Conservation (phyloP, 2,113 vertebrate species). For the Condylura cristata region DNA sequence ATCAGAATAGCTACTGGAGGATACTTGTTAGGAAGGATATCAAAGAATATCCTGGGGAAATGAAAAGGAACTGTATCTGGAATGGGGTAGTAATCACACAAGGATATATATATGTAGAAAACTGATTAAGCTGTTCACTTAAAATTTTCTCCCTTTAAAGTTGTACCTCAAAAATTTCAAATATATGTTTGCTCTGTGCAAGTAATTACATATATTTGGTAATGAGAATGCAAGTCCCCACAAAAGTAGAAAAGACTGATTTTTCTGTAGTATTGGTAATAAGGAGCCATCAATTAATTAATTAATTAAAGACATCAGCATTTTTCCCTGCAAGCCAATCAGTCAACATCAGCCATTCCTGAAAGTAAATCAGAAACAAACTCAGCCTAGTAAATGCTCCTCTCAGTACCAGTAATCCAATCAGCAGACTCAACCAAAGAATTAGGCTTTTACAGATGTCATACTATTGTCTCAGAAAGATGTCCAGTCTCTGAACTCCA, state of each 20-base stretch:
- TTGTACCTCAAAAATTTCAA: neutral
- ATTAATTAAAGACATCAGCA: neutral
- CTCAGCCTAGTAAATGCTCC: neutral
- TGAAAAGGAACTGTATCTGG: neutral
- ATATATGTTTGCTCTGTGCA: neutral
- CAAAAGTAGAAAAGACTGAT: neutral
- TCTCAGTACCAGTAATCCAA: neutral
- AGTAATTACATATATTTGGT: neutral
- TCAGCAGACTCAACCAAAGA: neutral
- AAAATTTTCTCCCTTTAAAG: constrained; percentile 5
- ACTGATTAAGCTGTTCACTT: neutral
- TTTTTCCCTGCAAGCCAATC: neutral
- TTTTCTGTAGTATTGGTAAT: neutral
- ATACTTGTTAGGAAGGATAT: neutral
- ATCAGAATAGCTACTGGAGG: neutral
- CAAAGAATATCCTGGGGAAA: neutral
- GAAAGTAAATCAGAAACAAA: neutral
- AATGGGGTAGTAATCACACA: neutral
- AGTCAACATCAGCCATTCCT: neutral
- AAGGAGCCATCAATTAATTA: neutral
- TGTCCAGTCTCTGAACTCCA: neutral
- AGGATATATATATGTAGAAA: neutral
- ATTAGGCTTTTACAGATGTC: neutral
- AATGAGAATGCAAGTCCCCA: neutral
- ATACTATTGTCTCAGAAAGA: neutral